Evolutionary conservation across 1,140 invertebrate species (phyloP).

Genomic region (Panonychus citri): DNA sequence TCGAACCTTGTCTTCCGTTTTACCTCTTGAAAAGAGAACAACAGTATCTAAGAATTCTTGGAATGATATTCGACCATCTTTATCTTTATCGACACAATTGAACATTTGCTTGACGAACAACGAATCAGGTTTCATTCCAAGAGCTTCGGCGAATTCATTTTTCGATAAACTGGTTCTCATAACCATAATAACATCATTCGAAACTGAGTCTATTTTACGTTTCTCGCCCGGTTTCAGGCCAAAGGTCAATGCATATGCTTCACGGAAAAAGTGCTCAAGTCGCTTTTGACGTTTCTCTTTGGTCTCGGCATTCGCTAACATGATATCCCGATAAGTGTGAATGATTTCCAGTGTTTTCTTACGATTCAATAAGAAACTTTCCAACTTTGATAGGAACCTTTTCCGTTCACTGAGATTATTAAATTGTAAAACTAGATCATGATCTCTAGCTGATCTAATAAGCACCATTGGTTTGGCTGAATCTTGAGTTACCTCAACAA

Average conservation of each 20-base stretch:
- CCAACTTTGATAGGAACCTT: slow-evolving; percentile 73
- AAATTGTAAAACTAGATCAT: slow-evolving; percentile 87
- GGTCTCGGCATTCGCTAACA: slow-evolving; percentile 80
- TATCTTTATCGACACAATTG: slow-evolving; percentile 87
- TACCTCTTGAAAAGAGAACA: slow-evolving; percentile 40
- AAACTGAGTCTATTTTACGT: slow-evolving; percentile 38
- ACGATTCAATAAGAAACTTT: slow-evolving; percentile 51
- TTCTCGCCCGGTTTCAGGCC: slow-evolving; percentile 31
- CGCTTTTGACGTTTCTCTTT: slow-evolving; percentile 77
- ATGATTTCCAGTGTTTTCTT: slow-evolving; percentile 51
- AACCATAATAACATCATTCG: slow-evolving; percentile 61
- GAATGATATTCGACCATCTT: slow-evolving; percentile 85
- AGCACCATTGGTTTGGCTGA: slow-evolving; percentile 51
- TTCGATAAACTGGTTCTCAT: slow-evolving; percentile 82
- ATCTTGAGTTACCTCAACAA: slow-evolving; percentile 46
- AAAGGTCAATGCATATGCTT: slow-evolving; percentile 61
- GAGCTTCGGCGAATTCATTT: slow-evolving; percentile 82
- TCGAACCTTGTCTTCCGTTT: slow-evolving; percentile 81
- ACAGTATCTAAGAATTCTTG: slow-evolving; percentile 94
- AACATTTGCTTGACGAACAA: slow-evolving; percentile 99
- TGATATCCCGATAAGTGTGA: slow-evolving; percentile 47
- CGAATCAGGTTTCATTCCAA: slow-evolving; percentile 86
- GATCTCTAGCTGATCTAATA: slow-evolving; percentile 65
- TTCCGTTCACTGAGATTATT: slow-evolving; percentile 49
- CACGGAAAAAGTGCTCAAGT: slow-evolving; percentile 91